Evolutionary conservation across 1,140 invertebrate species (phyloP).

Genomic region (Caenorhabditis tropicalis): DNA sequence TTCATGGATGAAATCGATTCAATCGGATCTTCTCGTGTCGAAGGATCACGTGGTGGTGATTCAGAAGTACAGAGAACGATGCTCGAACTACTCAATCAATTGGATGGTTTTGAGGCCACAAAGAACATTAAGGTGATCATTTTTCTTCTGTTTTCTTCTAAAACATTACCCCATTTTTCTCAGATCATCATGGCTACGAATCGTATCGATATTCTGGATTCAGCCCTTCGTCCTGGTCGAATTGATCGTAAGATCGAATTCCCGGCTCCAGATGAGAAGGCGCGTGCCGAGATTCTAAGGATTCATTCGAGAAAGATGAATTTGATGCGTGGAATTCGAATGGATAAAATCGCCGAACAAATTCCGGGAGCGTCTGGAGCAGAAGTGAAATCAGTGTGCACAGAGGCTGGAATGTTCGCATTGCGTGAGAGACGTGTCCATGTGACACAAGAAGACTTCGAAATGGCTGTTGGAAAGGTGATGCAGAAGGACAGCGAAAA

Average conservation of each 20-base stretch:
- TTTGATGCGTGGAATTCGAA: conserved; percentile 94
- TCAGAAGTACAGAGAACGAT: conserved; percentile 99
- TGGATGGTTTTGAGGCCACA: conserved; percentile 99
- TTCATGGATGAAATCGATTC: conserved; percentile 99
- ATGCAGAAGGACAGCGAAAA: conserved; percentile 99
- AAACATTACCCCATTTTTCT: neutral
- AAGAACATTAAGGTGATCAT: conserved; percentile 94
- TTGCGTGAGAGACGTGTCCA: conserved; percentile 94
- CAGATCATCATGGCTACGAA: conserved; percentile 99
- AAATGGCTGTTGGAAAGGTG: conserved; percentile 97
- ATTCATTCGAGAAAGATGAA: conserved; percentile 99
- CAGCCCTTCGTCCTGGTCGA: conserved; percentile 88
- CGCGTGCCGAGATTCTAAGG: conserved; percentile 90
- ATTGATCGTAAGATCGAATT: conserved; percentile 76
- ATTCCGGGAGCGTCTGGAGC: conserved; percentile 99
- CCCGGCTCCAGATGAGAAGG: conserved; percentile 96
- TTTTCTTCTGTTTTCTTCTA: too few species aligned
- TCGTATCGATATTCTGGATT: conserved; percentile 97
- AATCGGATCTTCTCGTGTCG: conserved; percentile 96
- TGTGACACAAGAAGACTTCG: conserved; percentile 99
- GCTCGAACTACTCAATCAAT: conserved; percentile 96
- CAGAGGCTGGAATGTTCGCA: conserved; percentile 99
- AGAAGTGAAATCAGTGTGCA: conserved; percentile 96
- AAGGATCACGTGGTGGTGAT: conserved; percentile 80
- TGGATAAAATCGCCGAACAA: conserved; percentile 96